These are phyloP conservation scores for Dolichotis patagonum DNA, from an alignment of 2,113 vertebrate species.

Conservation along the genomic window DNA sequence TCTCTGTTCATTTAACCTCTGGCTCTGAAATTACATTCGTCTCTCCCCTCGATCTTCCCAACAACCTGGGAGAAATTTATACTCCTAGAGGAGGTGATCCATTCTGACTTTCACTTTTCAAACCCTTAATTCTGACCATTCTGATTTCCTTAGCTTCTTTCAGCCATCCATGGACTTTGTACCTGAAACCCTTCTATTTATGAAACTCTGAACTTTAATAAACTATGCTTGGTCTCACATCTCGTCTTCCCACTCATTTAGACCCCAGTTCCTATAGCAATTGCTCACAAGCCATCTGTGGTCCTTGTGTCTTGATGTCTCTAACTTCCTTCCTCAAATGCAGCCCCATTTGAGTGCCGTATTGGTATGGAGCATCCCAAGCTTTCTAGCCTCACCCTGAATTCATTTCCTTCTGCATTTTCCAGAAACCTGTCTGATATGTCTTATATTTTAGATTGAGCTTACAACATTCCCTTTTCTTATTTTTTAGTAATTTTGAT, in stretches of 20 bases:
- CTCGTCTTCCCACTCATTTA: neutral
- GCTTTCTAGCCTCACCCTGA: neutral
- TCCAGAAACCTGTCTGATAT: neutral
- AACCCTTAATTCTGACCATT: neutral
- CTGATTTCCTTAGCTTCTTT: too few species aligned
- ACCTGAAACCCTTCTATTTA: neutral
- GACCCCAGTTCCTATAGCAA: neutral
- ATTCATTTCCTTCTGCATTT: neutral
- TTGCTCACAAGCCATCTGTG: neutral
- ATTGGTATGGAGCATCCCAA: neutral
- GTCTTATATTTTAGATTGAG: neutral
- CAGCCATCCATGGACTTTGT: accelerated
- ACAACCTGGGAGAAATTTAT: neutral
- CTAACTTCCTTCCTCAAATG: too few species aligned
- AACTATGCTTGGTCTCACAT: neutral
- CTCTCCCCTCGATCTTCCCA: neutral
- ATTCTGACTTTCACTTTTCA: neutral
- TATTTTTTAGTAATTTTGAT: neutral
- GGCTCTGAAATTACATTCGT: neutral
- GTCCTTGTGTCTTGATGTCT: too few species aligned
- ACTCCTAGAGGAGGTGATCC: accelerated
- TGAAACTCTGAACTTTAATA: neutral
- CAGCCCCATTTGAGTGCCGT: neutral
- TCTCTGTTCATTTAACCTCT: neutral
- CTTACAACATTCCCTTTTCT: neutral